Evolutionary conservation across 2,113 vertebrate genomes (phyloP).

Genomic region (Dasypus novemcinctus): DNA sequence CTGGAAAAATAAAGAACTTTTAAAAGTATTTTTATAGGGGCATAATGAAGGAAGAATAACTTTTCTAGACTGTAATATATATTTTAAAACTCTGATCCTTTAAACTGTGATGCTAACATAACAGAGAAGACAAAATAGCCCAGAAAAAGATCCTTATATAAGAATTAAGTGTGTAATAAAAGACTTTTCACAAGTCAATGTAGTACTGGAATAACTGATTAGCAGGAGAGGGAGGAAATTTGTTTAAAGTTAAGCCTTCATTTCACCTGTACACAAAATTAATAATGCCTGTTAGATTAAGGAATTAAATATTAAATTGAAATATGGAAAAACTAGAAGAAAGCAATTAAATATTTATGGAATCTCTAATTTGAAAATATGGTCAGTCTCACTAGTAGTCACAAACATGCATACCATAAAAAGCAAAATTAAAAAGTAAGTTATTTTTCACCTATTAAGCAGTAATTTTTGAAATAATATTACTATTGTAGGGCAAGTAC

Average conservation of each 20-base stretch:
- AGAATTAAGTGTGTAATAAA: background rate
- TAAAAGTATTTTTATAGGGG: background rate
- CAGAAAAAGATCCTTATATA: background rate
- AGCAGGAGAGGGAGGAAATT: background rate
- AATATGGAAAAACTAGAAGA: slow-evolving; percentile 24
- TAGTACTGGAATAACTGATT: background rate
- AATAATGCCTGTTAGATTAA: slow-evolving; percentile 45
- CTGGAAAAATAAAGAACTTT: background rate
- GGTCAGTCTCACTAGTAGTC: background rate
- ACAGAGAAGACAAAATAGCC: background rate
- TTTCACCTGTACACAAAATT: slow-evolving; percentile 9
- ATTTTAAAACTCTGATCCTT: background rate
- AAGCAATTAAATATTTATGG: slow-evolving; percentile 37
- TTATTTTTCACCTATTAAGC: background rate
- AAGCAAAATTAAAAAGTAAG: slow-evolving; percentile 22
- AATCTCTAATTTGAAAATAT: slow-evolving; percentile 32
- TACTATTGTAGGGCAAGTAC: background rate
- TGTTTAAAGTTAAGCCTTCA: background rate
- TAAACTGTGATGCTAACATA: background rate
- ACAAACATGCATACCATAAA: slow-evolving; percentile 10
- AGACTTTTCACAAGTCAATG: background rate
- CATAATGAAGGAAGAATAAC: background rate
- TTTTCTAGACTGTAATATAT: slow-evolving; percentile 24
- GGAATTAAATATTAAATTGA: slow-evolving; percentile 43
- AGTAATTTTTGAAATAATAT: slow-evolving; percentile 25